phyloP scores from a whole-genome alignment of 2,797 vertebrate genomes.

The Prionace glauca region DNA sequence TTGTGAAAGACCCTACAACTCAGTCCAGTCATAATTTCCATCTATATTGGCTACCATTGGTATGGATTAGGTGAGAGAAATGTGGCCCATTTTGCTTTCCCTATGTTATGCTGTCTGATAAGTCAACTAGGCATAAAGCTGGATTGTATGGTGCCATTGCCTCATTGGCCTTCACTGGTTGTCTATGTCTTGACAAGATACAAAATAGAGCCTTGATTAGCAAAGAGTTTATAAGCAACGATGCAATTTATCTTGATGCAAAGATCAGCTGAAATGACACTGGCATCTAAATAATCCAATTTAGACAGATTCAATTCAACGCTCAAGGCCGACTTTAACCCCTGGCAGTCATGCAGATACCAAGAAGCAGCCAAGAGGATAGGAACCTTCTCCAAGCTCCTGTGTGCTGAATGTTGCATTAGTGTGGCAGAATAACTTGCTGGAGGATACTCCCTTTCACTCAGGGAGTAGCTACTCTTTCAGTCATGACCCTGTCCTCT shows the following conservation, averaged over 20 bases:
- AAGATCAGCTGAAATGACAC: background rate
- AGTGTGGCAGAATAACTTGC: background rate
- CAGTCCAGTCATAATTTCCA: background rate
- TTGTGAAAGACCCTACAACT: background rate
- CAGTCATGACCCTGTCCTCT: background rate
- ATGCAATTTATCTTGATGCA: background rate
- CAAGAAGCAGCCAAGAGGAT: background rate
- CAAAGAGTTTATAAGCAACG: background rate
- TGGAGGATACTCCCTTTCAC: background rate
- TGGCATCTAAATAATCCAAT: background rate
- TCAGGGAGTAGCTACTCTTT: background rate
- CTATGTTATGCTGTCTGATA: background rate
- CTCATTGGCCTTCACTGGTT: background rate
- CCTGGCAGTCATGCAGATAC: background rate
- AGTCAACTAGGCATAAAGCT: background rate
- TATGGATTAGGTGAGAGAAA: background rate
- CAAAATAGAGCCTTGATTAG: background rate
- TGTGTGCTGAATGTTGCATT: background rate
- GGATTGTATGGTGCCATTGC: background rate
- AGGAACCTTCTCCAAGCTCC: background rate
- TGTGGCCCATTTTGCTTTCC: background rate
- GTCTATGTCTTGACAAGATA: background rate
- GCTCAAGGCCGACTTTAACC: background rate
- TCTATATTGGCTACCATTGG: no score
- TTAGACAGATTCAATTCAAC: background rate